Evolutionary conservation across 2,888 invertebrate species (phyloP).

Genomic region (Myathropa florea): DNA sequence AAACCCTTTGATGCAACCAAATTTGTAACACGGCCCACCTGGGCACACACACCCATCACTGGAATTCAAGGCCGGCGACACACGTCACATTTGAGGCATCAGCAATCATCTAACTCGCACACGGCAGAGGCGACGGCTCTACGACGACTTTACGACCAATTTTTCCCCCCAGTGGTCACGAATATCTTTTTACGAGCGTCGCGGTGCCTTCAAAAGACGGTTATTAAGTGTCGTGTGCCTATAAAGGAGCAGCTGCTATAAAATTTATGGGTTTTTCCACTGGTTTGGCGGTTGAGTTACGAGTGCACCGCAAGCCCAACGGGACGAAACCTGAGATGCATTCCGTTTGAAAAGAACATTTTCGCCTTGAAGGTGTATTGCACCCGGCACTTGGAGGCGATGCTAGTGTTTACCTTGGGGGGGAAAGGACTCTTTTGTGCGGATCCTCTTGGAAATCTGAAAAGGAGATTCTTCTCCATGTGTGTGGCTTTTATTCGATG

Average conservation of each 20-base stretch:
- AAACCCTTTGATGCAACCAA: neutral
- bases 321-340: neutral
- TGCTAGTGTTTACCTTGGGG: too few relatives aligned
- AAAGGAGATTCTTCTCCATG: too few relatives aligned
- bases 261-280: slow-evolving; percentile 2
- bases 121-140: neutral
- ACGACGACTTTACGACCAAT: neutral
- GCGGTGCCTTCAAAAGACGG: slow-evolving; percentile 6
- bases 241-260: slow-evolving; percentile 16
- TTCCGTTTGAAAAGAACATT: neutral
- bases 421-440: too few relatives aligned
- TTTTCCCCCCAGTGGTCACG: neutral
- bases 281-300: neutral
- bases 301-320: neutral
- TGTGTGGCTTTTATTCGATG: too few relatives aligned
- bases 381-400: too few relatives aligned
- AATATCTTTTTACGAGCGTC: neutral
- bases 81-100: too few relatives aligned
- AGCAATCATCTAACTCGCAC: neutral
- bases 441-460: too few relatives aligned
- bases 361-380: neutral
- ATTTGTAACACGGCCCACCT: neutral
- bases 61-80: too few relatives aligned
- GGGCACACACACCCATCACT: too few relatives aligned
- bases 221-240: neutral